Conservation (phyloP, 2,797 vertebrate species). For the Ptychadena robeensis region DNA sequence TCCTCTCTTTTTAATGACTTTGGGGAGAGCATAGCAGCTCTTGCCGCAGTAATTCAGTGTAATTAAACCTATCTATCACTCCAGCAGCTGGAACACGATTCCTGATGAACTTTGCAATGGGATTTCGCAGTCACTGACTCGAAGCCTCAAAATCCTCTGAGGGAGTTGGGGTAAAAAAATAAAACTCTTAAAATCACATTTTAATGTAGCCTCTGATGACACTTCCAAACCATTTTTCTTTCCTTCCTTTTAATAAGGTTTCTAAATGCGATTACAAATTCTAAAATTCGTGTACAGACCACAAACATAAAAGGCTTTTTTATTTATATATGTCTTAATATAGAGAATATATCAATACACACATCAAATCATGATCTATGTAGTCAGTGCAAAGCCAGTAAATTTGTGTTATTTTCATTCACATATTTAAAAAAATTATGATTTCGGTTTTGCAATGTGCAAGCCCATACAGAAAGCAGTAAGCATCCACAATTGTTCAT, state of each 20-base stretch:
- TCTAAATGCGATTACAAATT: conserved; percentile 41
- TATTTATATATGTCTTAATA: not conserved
- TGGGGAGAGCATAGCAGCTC: conserved; percentile 75
- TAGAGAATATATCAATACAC: not conserved
- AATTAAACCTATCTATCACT: conserved; percentile 93
- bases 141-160: conserved; percentile 58
- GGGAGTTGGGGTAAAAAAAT: conserved; percentile 44
- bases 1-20: conserved; percentile 94
- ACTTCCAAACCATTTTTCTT: conserved; percentile 37
- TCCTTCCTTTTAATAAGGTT: conserved; percentile 26
- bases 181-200: conserved; percentile 57
- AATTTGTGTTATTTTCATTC: not conserved
- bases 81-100: conserved; percentile 69
- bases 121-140: conserved; percentile 68
- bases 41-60: conserved; percentile 79
- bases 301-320: conserved; percentile 22
- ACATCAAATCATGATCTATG: not conserved
- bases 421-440: conserved; percentile 4
- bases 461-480: too few relatives aligned
- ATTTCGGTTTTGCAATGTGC: not conserved
- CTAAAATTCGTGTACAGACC: conserved; percentile 34
- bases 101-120: conserved; percentile 76
- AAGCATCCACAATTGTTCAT: not conserved
- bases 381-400: not conserved
- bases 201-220: conserved; percentile 48